phyloP scores from a whole-genome alignment of 2,888 invertebrate genomes.

The Cheilosia urbana region DNA sequence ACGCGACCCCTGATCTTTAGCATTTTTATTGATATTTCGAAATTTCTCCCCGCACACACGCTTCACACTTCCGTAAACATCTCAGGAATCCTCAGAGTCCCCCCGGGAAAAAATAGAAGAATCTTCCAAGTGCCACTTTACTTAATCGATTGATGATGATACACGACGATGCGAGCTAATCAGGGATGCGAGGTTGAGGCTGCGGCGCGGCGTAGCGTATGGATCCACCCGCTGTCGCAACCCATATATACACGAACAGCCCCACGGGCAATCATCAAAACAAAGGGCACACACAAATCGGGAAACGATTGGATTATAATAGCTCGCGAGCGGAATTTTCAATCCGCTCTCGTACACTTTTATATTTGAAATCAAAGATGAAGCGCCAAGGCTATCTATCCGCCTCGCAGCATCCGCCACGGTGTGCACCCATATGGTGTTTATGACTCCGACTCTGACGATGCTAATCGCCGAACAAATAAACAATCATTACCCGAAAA shows the following conservation, averaged over 20 bases:
- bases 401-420: conserved; percentile 1
- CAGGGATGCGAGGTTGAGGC: conserved; percentile 26
- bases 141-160: conserved; percentile 76
- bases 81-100: conserved; percentile 39
- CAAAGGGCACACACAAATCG: conserved; percentile 57
- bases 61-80: conserved; percentile 72
- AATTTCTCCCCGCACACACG: conserved; percentile 23
- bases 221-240: conserved; percentile 59
- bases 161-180: conserved; percentile 64
- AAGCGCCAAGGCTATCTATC: conserved; percentile 61
- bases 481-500: conserved; percentile 75
- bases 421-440: conserved; percentile 72
- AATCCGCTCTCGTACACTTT: conserved; percentile 22
- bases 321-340: conserved; percentile 69
- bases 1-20: conserved; percentile 66
- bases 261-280: conserved; percentile 54
- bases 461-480: conserved; percentile 74
- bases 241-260: not conserved
- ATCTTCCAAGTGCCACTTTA: conserved; percentile 66
- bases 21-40: conserved; percentile 72
- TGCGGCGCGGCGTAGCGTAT: conserved; percentile 23
- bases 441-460: conserved; percentile 57
- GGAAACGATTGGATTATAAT: conserved; percentile 71
- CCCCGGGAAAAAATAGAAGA: conserved; percentile 10
- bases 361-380: conserved; percentile 42